Conservation (phyloP, 2,797 vertebrate genomes). For the Siniperca scherzeri region DNA sequence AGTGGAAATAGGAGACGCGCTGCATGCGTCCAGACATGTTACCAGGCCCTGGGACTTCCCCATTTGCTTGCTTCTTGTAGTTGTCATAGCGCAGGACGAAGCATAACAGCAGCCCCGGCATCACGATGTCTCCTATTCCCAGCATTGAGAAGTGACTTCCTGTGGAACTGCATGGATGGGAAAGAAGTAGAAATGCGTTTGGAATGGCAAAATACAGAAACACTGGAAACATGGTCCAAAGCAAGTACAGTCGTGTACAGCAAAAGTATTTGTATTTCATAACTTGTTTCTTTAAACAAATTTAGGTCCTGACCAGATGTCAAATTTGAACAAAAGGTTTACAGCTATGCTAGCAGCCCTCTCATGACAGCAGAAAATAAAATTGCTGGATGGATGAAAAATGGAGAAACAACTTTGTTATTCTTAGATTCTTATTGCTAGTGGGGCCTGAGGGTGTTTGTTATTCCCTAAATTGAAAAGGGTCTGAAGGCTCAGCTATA, state of each 20-base stretch:
- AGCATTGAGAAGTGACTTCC: constrained; percentile 99
- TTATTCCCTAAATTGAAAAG: not conserved
- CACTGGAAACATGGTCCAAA: not conserved
- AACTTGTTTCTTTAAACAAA: not conserved
- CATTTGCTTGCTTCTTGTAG: constrained; percentile 97
- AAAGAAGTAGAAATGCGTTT: constrained; percentile 2
- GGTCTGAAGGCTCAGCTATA: not conserved
- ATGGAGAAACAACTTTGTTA: not conserved
- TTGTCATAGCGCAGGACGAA: constrained; percentile 99
- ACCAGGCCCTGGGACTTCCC: constrained; percentile 89
- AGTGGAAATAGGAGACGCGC: constrained; percentile 99
- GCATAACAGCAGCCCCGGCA: constrained; percentile 97
- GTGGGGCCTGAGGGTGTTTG: not conserved
- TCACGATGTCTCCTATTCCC: constrained; percentile 99
- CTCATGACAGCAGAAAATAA: too few relatives aligned
- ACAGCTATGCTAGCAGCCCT: not conserved
- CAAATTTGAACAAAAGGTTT: not conserved
- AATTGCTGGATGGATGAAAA: not conserved
- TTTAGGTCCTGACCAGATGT: not conserved
- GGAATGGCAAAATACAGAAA: not conserved
- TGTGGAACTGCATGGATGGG: constrained; percentile 88
- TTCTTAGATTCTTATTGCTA: not conserved
- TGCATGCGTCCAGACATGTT: constrained; percentile 96
- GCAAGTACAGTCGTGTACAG: too few relatives aligned
- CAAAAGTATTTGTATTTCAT: not conserved